Percentiles rank a stretch among this genome's conserved stretches.
These are phyloP conservation scores for Scelioninae gen. 1 DNA, from an alignment of 2,888 invertebrate species.

Conservation along the genomic window DNA sequence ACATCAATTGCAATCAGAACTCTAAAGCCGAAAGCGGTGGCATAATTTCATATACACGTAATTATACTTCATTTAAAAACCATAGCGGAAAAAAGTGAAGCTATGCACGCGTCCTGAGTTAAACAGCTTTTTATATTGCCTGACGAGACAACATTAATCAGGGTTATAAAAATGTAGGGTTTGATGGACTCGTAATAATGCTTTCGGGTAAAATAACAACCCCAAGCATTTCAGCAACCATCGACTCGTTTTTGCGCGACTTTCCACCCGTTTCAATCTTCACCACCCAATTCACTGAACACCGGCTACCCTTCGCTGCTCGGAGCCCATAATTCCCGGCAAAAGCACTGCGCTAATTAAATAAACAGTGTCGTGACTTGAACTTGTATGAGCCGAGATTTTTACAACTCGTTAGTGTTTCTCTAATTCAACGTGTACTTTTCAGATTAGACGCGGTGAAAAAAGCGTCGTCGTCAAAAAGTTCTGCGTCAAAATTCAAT, in stretches of 20 bases:
- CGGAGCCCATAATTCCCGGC: constrained; percentile 76
- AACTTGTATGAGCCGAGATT: constrained; percentile 65
- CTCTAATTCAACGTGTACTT: constrained; percentile 65
- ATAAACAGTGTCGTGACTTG: constrained; percentile 69
- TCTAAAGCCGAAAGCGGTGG: background rate
- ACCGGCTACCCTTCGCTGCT: constrained; percentile 67
- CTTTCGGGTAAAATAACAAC: constrained; percentile 77
- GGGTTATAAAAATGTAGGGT: constrained; percentile 68
- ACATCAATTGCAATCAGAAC: constrained; percentile 19
- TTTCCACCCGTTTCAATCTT: constrained; percentile 70
- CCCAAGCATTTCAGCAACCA: constrained; percentile 73
- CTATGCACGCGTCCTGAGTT: constrained; percentile 30
- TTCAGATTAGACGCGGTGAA: constrained; percentile 50
- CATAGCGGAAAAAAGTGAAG: constrained; percentile 20
- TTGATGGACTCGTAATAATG: constrained; percentile 75
- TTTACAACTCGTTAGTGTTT: constrained; percentile 65
- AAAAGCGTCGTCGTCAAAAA: constrained; percentile 49
- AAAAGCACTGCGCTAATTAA: constrained; percentile 74
- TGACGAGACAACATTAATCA: constrained; percentile 57
- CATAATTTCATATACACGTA: constrained; percentile 23
- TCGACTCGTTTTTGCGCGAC: constrained; percentile 39
- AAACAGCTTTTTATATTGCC: constrained; percentile 46
- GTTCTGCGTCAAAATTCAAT: constrained; percentile 46
- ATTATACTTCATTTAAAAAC: constrained; percentile 38
- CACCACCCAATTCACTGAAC: too few relatives aligned